phyloP scores from a whole-genome alignment of 2,888 invertebrate species.

The Mantis religiosa region DNA sequence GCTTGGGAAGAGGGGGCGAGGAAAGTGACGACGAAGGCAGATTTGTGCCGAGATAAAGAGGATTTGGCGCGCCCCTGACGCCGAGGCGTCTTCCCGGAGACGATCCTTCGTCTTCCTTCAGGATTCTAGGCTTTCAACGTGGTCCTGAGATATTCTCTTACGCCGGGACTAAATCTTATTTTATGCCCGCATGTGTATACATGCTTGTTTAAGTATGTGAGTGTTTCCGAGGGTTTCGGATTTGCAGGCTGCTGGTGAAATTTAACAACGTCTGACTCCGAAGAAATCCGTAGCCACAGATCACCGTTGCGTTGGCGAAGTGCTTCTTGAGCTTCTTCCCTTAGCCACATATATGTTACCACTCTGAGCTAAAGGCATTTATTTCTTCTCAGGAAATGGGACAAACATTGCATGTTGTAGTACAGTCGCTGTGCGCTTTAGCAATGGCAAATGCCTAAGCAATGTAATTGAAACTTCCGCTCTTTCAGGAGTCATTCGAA shows the following conservation, averaged over 20 bases:
- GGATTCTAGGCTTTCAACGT: background rate
- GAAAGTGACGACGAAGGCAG: slow-evolving; percentile 4
- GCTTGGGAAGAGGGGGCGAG: background rate
- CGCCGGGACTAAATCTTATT: background rate
- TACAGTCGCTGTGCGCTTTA: too few species aligned
- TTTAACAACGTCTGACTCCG: background rate
- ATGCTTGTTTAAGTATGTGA: background rate
- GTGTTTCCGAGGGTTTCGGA: background rate
- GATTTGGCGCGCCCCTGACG: background rate
- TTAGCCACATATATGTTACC: background rate
- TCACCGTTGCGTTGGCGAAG: background rate
- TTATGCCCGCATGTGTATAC: background rate
- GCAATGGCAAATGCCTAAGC: too few species aligned
- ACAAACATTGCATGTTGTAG: too few species aligned
- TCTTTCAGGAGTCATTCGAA: too few species aligned
- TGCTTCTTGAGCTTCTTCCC: background rate
- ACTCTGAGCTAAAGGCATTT: background rate
- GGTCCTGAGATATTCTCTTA: background rate
- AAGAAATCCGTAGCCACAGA: background rate
- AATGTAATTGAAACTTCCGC: too few species aligned
- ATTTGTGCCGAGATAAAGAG: slow-evolving; percentile 6
- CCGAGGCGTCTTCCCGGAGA: background rate
- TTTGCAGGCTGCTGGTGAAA: background rate
- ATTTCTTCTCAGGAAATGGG: background rate
- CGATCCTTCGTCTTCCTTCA: background rate